These are phyloP conservation scores for Corapipo altera DNA, from an alignment of 2,113 vertebrate genomes.

Conservation along the genomic window DNA sequence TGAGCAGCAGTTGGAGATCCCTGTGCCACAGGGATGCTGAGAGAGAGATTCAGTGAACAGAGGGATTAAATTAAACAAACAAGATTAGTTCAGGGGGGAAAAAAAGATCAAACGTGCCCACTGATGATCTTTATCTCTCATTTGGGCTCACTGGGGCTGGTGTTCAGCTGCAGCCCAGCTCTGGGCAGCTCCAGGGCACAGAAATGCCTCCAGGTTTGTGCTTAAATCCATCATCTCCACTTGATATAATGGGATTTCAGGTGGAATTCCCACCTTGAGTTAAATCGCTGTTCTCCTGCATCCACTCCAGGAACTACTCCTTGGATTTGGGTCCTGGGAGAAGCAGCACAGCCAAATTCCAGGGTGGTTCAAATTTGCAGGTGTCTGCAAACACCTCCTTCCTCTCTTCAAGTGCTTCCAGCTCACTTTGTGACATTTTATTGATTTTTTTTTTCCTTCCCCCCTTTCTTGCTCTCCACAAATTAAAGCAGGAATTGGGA, in stretches of 20 bases:
- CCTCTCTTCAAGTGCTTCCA: not conserved
- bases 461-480: not conserved
- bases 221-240: not conserved
- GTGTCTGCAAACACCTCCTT: not conserved
- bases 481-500: slow-evolving; percentile 38
- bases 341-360: not conserved
- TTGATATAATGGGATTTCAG: not conserved
- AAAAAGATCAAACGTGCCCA: not conserved
- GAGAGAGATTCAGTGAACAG: not conserved
- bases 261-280: not conserved
- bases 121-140: not conserved
- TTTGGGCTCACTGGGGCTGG: not conserved
- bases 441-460: not conserved
- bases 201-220: accelerated
- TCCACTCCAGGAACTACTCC: accelerated
- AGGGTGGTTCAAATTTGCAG: not conserved
- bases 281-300: not conserved
- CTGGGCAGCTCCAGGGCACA: not conserved
- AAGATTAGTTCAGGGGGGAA: accelerated
- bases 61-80: not conserved
- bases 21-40: accelerated
- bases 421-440: not conserved
- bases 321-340: not conserved
- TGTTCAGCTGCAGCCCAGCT: not conserved
- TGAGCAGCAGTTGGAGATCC: not conserved